These are phyloP conservation scores for Pseudorhombus dupliciocellatus DNA, from an alignment of 2,113 vertebrate genomes.

Conservation along the genomic window DNA sequence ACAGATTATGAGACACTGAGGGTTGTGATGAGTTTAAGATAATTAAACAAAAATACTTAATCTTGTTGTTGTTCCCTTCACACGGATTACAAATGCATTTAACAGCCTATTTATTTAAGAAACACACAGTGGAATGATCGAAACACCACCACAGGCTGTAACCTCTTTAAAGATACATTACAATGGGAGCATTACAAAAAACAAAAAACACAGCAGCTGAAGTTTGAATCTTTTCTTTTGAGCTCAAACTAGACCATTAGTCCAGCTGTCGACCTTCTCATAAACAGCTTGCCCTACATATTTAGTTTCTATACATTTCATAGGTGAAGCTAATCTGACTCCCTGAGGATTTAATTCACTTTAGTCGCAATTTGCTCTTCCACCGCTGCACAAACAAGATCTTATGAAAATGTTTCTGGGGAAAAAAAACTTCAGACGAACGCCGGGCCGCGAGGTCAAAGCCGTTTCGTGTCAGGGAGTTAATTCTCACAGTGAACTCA, in stretches of 20 bases:
- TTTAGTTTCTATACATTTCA: not conserved
- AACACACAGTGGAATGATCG: constrained; percentile 9
- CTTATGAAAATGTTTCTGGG: not conserved
- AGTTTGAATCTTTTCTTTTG: constrained; percentile 3
- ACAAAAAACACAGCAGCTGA: not conserved
- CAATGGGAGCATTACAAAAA: not conserved
- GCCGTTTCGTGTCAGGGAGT: constrained; percentile 14
- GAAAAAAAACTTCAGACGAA: not conserved
- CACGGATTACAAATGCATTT: constrained; percentile 4
- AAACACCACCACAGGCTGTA: not conserved
- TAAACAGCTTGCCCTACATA: not conserved
- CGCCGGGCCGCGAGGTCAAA: constrained; percentile 2
- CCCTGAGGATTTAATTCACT: not conserved
- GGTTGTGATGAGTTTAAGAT: constrained; percentile 24
- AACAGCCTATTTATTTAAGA: constrained; percentile 5
- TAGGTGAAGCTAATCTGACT: not conserved
- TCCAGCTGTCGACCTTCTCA: not conserved
- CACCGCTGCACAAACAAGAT: not conserved
- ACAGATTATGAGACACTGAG: constrained; percentile 3
- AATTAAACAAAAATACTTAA: constrained; percentile 15
- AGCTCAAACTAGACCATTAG: constrained; percentile 1
- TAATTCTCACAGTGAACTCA: constrained; percentile 28
- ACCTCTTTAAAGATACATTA: not conserved
- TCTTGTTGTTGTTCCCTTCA: constrained; percentile 25
- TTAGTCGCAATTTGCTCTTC: not conserved